Percentiles rank a stretch among this genome's conserved stretches.
These are phyloP conservation scores for Virgularia gustaviana DNA, from an alignment of 92 coral and sea anemone genomes.

Conservation along the genomic window DNA sequence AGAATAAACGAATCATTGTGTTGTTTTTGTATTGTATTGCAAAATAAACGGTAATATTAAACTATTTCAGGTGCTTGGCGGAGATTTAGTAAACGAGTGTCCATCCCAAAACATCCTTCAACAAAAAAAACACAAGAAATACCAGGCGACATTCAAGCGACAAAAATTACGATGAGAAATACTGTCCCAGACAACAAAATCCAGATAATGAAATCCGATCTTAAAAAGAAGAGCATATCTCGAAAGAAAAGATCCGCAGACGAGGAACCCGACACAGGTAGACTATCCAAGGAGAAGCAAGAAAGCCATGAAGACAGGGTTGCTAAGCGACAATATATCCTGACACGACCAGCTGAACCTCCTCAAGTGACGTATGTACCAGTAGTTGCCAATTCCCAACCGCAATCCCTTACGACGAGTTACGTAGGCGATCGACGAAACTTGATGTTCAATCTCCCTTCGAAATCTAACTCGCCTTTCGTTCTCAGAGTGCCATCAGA, in stretches of 20 bases:
- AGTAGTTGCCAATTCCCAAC: constrained; percentile 38
- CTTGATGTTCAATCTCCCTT: constrained; percentile 1
- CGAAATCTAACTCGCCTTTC: neutral
- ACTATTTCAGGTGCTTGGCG: constrained; percentile 17
- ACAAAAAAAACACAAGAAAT: neutral
- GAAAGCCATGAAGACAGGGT: neutral
- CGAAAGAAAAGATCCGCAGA: no score
- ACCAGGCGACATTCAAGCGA: no score
- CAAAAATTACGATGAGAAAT: no score
- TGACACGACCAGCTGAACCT: constrained; percentile 45
- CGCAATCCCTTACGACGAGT: constrained; percentile 30
- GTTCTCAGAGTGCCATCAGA: constrained; percentile 6
- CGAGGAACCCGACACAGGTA: no score
- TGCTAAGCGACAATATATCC: constrained; percentile 60
- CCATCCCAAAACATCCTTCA: constrained; percentile 12
- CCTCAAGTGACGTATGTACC: constrained; percentile 52
- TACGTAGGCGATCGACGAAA: constrained; percentile 16
- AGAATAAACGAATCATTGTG: neutral
- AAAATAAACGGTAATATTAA: neutral
- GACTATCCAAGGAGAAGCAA: no score
- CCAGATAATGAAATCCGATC: no score
- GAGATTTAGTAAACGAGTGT: constrained; percentile 14
- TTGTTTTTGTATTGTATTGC: neutral
- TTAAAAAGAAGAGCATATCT: no score
- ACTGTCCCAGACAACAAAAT: no score